These are phyloP conservation scores for Rotaria sp. DNA, from an alignment of 2,888 invertebrate species.

Conservation along the genomic window DNA sequence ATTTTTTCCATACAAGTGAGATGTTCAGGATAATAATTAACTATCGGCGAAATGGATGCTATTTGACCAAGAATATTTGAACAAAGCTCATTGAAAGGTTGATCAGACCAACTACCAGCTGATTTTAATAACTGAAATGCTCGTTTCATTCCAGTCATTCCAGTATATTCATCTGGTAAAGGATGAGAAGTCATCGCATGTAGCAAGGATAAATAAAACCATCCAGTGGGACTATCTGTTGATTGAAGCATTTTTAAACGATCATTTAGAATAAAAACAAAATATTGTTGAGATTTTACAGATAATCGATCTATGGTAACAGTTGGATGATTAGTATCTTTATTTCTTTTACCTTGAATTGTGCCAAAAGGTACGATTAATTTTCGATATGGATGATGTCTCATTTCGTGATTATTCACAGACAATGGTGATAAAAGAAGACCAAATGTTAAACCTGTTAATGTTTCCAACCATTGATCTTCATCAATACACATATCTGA, in stretches of 20 bases:
- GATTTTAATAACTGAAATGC: neutral
- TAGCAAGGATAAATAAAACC: slow-evolving; percentile 2
- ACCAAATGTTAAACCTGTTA: neutral
- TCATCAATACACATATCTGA: neutral
- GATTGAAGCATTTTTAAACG: neutral
- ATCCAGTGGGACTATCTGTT: neutral
- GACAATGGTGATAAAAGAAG: neutral
- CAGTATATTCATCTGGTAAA: neutral
- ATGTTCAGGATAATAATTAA: slow-evolving; percentile 1
- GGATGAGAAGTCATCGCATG: slow-evolving; percentile 3
- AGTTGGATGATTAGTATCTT: neutral
- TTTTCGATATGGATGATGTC: neutral
- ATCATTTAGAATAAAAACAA: slow-evolving; percentile 2
- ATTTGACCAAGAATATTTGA: neutral
- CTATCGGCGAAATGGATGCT: neutral
- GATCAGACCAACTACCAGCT: neutral
- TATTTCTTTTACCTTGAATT: neutral
- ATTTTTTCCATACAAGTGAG: neutral
- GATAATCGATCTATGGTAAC: neutral
- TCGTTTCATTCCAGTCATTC: slow-evolving; percentile 12
- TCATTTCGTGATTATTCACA: neutral
- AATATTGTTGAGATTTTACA: neutral
- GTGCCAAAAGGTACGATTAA: neutral
- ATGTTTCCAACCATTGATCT: neutral
- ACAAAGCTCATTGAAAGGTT: neutral